Evolutionary conservation across 2,797 vertebrate genomes (phyloP), one percentile per base, ranked within the genome.

Genomic region (Rhincodon typus): DNA sequence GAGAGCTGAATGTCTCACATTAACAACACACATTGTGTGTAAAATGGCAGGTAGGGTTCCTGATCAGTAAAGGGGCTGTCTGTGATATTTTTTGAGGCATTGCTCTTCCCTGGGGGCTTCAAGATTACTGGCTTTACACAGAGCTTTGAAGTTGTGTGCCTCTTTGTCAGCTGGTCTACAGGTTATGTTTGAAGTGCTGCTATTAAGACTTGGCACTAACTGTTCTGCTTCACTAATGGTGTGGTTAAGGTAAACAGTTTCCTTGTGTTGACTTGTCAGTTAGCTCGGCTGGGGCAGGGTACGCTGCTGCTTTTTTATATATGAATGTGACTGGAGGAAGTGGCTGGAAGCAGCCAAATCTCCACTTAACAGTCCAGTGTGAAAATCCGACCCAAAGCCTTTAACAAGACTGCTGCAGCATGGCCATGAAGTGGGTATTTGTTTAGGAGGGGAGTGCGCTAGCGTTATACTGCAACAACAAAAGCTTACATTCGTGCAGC

Each of bases 151-250:
- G 23, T 53, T 3, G 62, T 69, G 21, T 94, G 66, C 34, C 34
- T 91, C 3, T 62, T 66, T 94, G 91, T 94, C 93, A 50, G 93
- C 66, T 46, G 93, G n/a, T 70, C 69, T 70, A 46, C 67, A 42
- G 91, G 67, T 94, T 94, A 25, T 69, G 62, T 91, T 91, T 91
- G 88, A 91, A 91, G 88, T 91, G 34, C 30, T 91, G 88, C 62
- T 66, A 66, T 42, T 50, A 72, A 27, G 38, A n/a, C 62, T 69
- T 46, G 93, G n/a, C 93, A 72, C n/a, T 67, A 67, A 69, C 69
- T 94, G 66, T 94, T 70, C 62, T 42, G 91, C 2, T 70, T 70
- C 66, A 69, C n/a, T 91, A 91, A 91, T 91, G 30, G 53, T 91
- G 88, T 57, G 88, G 88, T 91, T 91, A 62, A 66, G 53, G 88